Evolutionary conservation across 2,888 invertebrate genomes (phyloP).

Genomic region (Ennomos erosarius): DNA sequence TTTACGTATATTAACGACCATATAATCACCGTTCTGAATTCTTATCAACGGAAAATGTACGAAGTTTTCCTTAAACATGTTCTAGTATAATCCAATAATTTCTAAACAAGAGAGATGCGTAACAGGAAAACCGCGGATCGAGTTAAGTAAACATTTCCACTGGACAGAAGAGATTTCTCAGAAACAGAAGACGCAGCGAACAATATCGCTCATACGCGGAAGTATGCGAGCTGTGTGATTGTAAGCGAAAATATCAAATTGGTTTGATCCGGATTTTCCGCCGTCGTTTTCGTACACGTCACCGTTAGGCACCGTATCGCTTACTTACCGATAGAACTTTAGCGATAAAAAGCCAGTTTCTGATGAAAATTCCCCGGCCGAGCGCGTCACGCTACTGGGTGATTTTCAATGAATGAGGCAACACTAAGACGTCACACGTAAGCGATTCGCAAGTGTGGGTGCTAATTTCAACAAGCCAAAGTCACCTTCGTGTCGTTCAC

Average conservation of each 20-base stretch:
- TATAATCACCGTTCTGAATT: conserved; percentile 50
- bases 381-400: conserved; percentile 24
- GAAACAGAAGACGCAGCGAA: conserved; percentile 61
- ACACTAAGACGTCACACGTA: conserved; percentile 48
- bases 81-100: conserved; percentile 32
- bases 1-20: conserved; percentile 59
- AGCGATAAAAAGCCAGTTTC: conserved; percentile 26
- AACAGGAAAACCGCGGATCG: conserved; percentile 59
- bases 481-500: conserved; percentile 65
- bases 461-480: conserved; percentile 65
- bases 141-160: conserved; percentile 48
- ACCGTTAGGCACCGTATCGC: conserved; percentile 10
- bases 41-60: conserved; percentile 42
- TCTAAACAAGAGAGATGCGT: conserved; percentile 40
- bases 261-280: conserved; percentile 55
- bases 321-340: conserved; percentile 19
- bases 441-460: conserved; percentile 56
- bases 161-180: conserved; percentile 53
- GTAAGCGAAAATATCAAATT: conserved; percentile 50
- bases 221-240: conserved; percentile 42
- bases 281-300: conserved; percentile 31
- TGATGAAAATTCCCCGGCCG: conserved; percentile 30
- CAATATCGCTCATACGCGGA: conserved; percentile 55
- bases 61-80: conserved; percentile 52
- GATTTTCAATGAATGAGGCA: conserved; percentile 48